Base-by-base conservation (phyloP, 2,797 vertebrate genomes). In the Spinibarbus caldwelli region DNA sequence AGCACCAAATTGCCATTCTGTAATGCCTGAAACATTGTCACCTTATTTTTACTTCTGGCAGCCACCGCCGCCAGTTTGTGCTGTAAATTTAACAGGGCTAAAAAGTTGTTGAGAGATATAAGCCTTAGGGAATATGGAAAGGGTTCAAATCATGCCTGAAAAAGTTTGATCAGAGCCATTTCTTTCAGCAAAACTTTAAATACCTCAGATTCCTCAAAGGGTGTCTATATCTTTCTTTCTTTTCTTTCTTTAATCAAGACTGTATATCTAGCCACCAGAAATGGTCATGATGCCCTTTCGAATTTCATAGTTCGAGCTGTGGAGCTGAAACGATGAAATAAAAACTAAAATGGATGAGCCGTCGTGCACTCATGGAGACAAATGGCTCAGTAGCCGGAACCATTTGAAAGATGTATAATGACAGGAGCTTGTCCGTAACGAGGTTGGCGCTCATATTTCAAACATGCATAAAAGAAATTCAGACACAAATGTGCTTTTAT, bases 401-500 rank as follows among this genome's bases (percentile, higher is more conserved):
- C 86, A 82, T 89, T 83, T 57, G 64, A 75, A 78, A 89, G 86
- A 84, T 85, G 68, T 87, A 89, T 85, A 85, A 80, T 10, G 73
- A 89, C 85, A 84, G 82, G 78, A n/a, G 59, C 47, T 79, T 82
- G 78, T 70, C 52, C 41, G 31, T 87, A 86, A 84, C 17, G 67
- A 89, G 84, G 77, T 41, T 73, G 41, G 11, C 66, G 49, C 59
- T 78, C 72, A 70, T 83, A 73, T 86, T 71, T 87, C 82, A 82
- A 84, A 54, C 78, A 67, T 71, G 47, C 83, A 83, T 77, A 81
- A 82, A 85, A 64, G 76, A 86, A 86, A 86, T 83, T 86, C 70
- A 80, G 86, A 86, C 85, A 78, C 78, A 87, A 89, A 85, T 84
- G 87, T 41, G 73, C 84, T 87, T 88, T 87, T 78, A 86, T 90